A percentile compares a stretch with the other conserved stretches of the same genome.
Evolutionary conservation across 2,113 vertebrate species (phyloP).

Genomic region (Silurus asotus): DNA sequence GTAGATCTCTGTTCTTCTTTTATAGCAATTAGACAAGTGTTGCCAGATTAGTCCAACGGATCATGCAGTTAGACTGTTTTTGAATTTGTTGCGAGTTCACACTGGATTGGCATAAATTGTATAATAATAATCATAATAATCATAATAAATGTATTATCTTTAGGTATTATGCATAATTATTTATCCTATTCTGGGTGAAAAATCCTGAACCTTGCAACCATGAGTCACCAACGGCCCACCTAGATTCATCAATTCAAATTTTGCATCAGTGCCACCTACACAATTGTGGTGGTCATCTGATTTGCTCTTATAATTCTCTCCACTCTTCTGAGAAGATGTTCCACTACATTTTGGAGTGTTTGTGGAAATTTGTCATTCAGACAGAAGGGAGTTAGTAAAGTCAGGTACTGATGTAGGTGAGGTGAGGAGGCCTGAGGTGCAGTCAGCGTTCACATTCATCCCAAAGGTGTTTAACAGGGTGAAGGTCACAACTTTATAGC

Average conservation of each 20-base stretch:
- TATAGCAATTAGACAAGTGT: slow-evolving; percentile 66
- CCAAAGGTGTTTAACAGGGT: too few species aligned
- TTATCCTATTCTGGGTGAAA: neutral
- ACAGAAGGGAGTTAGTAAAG: too few species aligned
- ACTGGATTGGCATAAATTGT: neutral
- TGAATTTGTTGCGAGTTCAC: neutral
- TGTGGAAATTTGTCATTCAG: too few species aligned
- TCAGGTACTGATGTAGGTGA: too few species aligned
- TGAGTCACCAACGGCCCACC: neutral
- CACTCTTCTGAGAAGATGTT: too few species aligned
- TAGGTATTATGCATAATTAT: neutral
- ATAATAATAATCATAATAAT: neutral
- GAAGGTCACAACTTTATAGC: too few species aligned
- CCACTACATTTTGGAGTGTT: too few species aligned
- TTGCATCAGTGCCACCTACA: neutral
- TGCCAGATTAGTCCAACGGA: neutral
- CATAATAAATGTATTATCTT: neutral
- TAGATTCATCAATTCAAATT: neutral
- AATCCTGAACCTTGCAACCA: neutral
- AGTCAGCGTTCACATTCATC: too few species aligned
- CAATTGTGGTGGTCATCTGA: too few species aligned
- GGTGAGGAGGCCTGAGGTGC: too few species aligned
- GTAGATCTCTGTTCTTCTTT: slow-evolving; percentile 65
- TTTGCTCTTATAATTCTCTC: too few species aligned
- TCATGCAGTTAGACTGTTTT: neutral